These are phyloP conservation scores for Electrona antarctica DNA, from an alignment of 2,113 vertebrate species.

Conservation along the genomic window DNA sequence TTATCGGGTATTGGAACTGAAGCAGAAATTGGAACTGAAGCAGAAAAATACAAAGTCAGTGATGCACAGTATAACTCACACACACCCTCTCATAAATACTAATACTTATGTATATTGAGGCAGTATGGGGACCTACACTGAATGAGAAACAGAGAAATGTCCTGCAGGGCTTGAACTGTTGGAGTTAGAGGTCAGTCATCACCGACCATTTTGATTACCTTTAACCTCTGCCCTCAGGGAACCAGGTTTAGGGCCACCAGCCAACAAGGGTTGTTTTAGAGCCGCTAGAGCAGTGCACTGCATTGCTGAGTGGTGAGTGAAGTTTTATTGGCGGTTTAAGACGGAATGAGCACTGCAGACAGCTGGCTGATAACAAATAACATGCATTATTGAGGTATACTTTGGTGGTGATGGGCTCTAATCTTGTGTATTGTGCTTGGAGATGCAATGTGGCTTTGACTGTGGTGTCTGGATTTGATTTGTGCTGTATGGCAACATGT, in stretches of 20 bases:
- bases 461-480: slow-evolving; percentile 50
- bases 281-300: slow-evolving; percentile 8
- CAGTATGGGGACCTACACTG: slow-evolving; percentile 39
- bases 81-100: slow-evolving; percentile 47
- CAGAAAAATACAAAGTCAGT: slow-evolving; percentile 14
- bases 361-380: slow-evolving; percentile 16
- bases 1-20: slow-evolving; percentile 13
- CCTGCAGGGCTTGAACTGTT: slow-evolving; percentile 44
- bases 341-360: slow-evolving; percentile 10
- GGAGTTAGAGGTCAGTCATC: slow-evolving; percentile 53
- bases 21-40: slow-evolving; percentile 4
- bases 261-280: neutral
- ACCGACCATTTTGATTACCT: slow-evolving; percentile 54
- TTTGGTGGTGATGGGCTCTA: neutral
- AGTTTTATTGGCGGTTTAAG: slow-evolving; percentile 19
- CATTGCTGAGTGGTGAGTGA: neutral
- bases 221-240: slow-evolving; percentile 39
- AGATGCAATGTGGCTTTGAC: slow-evolving; percentile 48
- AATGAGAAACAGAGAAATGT: slow-evolving; percentile 59
- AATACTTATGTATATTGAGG: slow-evolving; percentile 45
- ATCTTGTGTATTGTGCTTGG: neutral
- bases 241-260: slow-evolving; percentile 16
- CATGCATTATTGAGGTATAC: neutral
- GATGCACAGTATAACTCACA: slow-evolving; percentile 23
- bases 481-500: slow-evolving; percentile 38